Evolutionary conservation across 2,888 invertebrate species (phyloP).

Genomic region (Ochropacha duplaris): DNA sequence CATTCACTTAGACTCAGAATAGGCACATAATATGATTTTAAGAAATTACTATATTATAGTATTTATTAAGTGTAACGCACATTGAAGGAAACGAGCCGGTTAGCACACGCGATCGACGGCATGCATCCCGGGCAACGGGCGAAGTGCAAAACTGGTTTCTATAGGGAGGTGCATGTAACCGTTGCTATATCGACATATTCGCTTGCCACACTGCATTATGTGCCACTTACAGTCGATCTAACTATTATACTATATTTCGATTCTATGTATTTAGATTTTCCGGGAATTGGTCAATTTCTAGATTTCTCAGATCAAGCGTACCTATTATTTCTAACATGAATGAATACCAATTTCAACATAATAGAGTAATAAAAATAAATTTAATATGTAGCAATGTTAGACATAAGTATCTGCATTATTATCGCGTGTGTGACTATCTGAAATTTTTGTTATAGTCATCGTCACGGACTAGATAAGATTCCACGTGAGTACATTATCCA

Average conservation of each 20-base stretch:
- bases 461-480: slow-evolving; percentile 22
- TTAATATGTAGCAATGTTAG: background rate
- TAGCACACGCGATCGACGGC: slow-evolving; percentile 71
- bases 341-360: too few species aligned
- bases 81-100: slow-evolving; percentile 59
- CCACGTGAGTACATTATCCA: background rate
- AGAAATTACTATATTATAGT: slow-evolving; percentile 39
- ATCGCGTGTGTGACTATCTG: slow-evolving; percentile 30
- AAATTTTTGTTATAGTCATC: slow-evolving; percentile 21
- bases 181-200: slow-evolving; percentile 47
- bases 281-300: background rate
- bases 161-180: slow-evolving; percentile 55
- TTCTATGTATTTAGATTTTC: slow-evolving; percentile 2
- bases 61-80: slow-evolving; percentile 54
- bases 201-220: slow-evolving; percentile 64
- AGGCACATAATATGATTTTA: too few species aligned
- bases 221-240: slow-evolving; percentile 54
- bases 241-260: slow-evolving; percentile 40
- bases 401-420: slow-evolving; percentile 9
- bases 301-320: background rate
- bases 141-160: slow-evolving; percentile 73
- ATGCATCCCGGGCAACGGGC: slow-evolving; percentile 59
- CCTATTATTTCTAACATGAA: background rate
- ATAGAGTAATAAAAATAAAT: background rate
- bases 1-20: too few species aligned